phyloP scores from a whole-genome alignment of 1,140 invertebrate genomes.

The Venustaconcha ellipsiformis region DNA sequence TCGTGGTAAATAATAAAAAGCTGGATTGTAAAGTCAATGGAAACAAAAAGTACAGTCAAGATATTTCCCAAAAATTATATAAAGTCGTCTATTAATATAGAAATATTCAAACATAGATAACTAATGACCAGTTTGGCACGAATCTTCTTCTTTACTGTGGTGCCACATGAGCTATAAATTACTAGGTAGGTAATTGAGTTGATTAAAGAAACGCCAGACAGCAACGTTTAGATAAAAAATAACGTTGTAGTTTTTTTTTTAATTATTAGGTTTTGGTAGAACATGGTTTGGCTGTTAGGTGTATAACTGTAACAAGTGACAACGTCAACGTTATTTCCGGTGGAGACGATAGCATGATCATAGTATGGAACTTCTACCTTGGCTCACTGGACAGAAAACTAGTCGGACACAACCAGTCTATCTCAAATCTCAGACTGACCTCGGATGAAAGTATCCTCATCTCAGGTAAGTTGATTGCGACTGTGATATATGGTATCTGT shows the following conservation, averaged over 20 bases:
- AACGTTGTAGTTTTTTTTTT: not conserved
- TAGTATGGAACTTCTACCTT: constrained; percentile 17
- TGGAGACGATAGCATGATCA: constrained; percentile 15
- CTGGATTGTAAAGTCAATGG: too few relatives aligned
- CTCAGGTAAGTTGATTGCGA: constrained; percentile 12
- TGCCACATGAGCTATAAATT: not conserved
- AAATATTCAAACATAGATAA: not conserved
- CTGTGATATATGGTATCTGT: too few relatives aligned
- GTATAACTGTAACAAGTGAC: constrained; percentile 12
- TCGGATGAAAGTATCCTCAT: constrained; percentile 19
- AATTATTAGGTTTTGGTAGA: constrained; percentile 24
- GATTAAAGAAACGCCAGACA: not conserved
- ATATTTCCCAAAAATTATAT: too few relatives aligned
- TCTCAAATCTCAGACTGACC: constrained; percentile 17
- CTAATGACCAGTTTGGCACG: not conserved
- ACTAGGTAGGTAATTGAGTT: not conserved
- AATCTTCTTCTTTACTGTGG: not conserved
- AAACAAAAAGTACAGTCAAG: too few relatives aligned
- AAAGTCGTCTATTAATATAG: not conserved
- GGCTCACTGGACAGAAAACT: constrained; percentile 23
- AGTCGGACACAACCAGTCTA: constrained; percentile 13
- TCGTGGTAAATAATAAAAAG: too few relatives aligned
- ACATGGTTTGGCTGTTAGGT: constrained; percentile 12
- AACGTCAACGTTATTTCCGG: constrained; percentile 17
- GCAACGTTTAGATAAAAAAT: not conserved